phyloP scores from a whole-genome alignment of 2,797 vertebrate species.

The Decapterus maruadsi region DNA sequence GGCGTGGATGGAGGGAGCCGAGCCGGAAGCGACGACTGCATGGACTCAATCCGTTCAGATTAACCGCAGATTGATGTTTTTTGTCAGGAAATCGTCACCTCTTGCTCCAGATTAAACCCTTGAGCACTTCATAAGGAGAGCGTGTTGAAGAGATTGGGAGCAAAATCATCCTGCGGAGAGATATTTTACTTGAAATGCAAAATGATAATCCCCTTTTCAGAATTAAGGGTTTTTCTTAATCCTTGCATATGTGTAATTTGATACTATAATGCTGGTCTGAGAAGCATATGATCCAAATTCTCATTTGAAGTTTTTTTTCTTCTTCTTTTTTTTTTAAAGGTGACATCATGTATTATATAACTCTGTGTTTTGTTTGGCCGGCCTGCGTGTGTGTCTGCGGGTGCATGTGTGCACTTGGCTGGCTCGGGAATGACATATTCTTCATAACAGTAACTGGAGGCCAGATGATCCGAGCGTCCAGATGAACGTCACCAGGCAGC shows the following conservation, averaged over 20 bases:
- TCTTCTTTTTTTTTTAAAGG: slow-evolving; percentile 15
- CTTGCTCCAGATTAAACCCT: slow-evolving; percentile 62
- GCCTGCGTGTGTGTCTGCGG: slow-evolving; percentile 4
- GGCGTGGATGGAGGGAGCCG: slow-evolving; percentile 27
- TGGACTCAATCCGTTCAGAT: slow-evolving; percentile 70
- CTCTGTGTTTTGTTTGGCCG: slow-evolving; percentile 35
- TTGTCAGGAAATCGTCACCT: slow-evolving; percentile 56
- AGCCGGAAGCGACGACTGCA: slow-evolving; percentile 31
- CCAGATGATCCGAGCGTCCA: slow-evolving; percentile 40
- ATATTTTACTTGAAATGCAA: slow-evolving; percentile 40
- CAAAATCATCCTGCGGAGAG: slow-evolving; percentile 23
- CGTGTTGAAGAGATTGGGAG: slow-evolving; percentile 26
- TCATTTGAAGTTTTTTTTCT: slow-evolving; percentile 15
- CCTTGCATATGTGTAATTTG: slow-evolving; percentile 50
- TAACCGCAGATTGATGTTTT: slow-evolving; percentile 65
- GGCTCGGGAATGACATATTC: slow-evolving; percentile 15
- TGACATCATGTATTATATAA: slow-evolving; percentile 76
- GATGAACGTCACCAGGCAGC: slow-evolving; percentile 4
- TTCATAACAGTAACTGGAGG: slow-evolving; percentile 39
- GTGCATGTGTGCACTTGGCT: slow-evolving; percentile 7
- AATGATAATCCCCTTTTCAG: slow-evolving; percentile 47
- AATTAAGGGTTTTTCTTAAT: slow-evolving; percentile 47
- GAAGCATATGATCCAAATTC: slow-evolving; percentile 41
- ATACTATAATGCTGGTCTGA: slow-evolving; percentile 18
- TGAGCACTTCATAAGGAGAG: slow-evolving; percentile 35